Conservation (phyloP, 2,888 invertebrate genomes). For the Tipula vernalis region DNA sequence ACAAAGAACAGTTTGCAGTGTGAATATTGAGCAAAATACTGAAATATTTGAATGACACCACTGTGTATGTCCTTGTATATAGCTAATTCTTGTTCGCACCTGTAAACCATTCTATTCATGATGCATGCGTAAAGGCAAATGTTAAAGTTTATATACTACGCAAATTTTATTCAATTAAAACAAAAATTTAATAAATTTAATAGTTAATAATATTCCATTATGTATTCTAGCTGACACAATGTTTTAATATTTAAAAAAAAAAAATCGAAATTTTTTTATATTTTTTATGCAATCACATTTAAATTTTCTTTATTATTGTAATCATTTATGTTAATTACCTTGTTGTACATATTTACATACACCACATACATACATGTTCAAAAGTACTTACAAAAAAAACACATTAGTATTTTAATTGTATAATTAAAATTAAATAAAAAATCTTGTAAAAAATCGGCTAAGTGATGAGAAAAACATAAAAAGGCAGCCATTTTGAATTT, state of each 20-base stretch:
- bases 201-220: not conserved
- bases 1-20: too few relatives aligned
- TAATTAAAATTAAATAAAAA: not conserved
- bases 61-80: not conserved
- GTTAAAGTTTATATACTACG: not conserved
- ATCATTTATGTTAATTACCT: not conserved
- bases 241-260: not conserved
- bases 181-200: not conserved
- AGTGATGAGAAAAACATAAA: not conserved
- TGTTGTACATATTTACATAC: not conserved
- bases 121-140: not conserved
- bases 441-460: not conserved
- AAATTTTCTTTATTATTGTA: not conserved
- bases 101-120: not conserved
- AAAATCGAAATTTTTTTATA: not conserved
- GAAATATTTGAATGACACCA: not conserved
- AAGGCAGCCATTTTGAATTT: not conserved
- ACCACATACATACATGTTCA: not conserved
- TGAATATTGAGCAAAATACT: not conserved
- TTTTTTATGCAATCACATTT: not conserved
- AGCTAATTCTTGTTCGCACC: not conserved
- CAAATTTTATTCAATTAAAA: not conserved
- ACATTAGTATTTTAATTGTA: not conserved
- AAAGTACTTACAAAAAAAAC: not conserved
- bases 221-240: slow-evolving; percentile 8